Base-by-base conservation (phyloP, 2,888 invertebrate species). In the Aspidiotus rigidus region DNA sequence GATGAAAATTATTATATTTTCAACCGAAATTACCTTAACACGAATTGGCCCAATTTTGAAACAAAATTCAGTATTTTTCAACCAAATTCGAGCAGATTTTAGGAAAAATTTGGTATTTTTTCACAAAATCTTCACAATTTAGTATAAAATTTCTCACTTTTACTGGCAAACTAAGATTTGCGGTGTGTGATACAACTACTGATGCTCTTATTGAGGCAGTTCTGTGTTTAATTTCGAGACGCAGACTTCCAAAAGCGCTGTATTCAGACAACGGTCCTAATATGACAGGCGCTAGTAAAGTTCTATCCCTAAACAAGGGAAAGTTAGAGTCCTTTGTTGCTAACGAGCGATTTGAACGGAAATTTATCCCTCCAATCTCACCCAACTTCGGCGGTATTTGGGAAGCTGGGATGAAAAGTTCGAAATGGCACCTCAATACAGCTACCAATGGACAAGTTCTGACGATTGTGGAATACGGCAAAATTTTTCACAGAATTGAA, bases 331-430 rank as follows among this genome's bases (percentile, higher is more conserved):
- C 15, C 5, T 59, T 59, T 28, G 15, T 39, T 16, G 28, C 59
- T 7, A 17, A 7, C 11, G 59, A 59, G 17, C 59, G 17, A 7
- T 59, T 59, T 11, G 8, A 17, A 7, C 28, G 59, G 59, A 17
- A 16, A 17, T 15, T 59, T 11, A 59, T 59, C 17, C 59, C 59
- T 11, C 59, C 59, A 7, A 15, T 7, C 16, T n/a, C 59, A 7
- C 59, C 59, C 28, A 59, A 59, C 28, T 59, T 59, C 28, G 59
- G 59, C 11, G 59, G 59, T 28, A 59, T 17, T 7, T 59, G 59
- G 59, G 59, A 59, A 17, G 59, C 59, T 7, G 17, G 16, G 8
- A 39, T 59, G 6, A 59, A 59, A 17, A 28, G 17, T 7, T 16
- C 59, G 15, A 59, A 59, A 17, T 16, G 17, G 59, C 59, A 59